Conservation (phyloP, 2,797 vertebrate species). For the Acanthurus lineatus region DNA sequence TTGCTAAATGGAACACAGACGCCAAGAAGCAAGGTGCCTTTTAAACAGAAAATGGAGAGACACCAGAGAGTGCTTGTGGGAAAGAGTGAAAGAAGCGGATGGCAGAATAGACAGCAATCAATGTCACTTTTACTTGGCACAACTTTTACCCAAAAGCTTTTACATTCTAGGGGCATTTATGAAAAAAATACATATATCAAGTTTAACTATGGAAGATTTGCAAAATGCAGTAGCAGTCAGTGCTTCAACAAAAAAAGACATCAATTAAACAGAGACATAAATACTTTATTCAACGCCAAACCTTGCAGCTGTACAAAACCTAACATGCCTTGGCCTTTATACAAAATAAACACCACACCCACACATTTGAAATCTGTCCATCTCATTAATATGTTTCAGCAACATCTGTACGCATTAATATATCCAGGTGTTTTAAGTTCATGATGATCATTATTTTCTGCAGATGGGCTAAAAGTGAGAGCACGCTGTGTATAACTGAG, state of each 20-base stretch:
- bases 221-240: slow-evolving; percentile 54
- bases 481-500: slow-evolving; percentile 31
- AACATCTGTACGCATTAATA: slow-evolving; percentile 65
- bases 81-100: slow-evolving; percentile 67
- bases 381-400: slow-evolving; percentile 41
- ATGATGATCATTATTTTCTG: slow-evolving; percentile 44
- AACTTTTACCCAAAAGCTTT: slow-evolving; percentile 74
- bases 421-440: slow-evolving; percentile 63
- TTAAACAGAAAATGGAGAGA: slow-evolving; percentile 69
- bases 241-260: slow-evolving; percentile 36
- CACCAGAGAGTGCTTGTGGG: slow-evolving; percentile 69
- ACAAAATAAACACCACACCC: slow-evolving; percentile 58
- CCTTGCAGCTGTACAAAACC: slow-evolving; percentile 66
- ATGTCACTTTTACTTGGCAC: slow-evolving; percentile 71
- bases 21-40: slow-evolving; percentile 77
- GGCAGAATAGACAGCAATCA: slow-evolving; percentile 75
- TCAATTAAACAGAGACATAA: slow-evolving; percentile 58
- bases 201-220: slow-evolving; percentile 62
- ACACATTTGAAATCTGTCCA: slow-evolving; percentile 50
- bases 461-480: slow-evolving; percentile 55
- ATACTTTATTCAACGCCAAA: slow-evolving; percentile 47
- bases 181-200: slow-evolving; percentile 70
- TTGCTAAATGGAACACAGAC: slow-evolving; percentile 74
- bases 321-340: slow-evolving; percentile 37
- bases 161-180: slow-evolving; percentile 56